Percentiles rank a stretch among this genome's conserved stretches.
Evolutionary conservation across 2,888 invertebrate species (phyloP).

Genomic region (Unio pictorum): DNA sequence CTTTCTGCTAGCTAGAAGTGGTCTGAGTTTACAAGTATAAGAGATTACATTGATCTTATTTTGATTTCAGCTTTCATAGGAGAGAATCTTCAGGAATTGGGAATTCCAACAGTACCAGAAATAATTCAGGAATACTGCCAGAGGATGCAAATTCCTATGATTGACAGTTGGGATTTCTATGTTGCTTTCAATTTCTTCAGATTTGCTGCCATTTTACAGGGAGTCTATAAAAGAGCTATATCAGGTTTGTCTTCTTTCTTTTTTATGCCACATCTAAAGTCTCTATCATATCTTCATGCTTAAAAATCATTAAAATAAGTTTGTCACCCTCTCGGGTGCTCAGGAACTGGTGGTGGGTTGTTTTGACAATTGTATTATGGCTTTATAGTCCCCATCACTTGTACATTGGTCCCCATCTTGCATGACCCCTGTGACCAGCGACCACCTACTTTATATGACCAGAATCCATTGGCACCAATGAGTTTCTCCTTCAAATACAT

Average conservation of each 20-base stretch:
- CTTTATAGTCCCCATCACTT: too few relatives aligned
- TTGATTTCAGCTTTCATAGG: conserved; percentile 37
- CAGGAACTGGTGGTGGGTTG: too few relatives aligned
- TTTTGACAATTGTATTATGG: too few relatives aligned
- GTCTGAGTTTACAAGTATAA: background rate
- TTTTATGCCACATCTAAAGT: too few relatives aligned
- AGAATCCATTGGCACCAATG: too few relatives aligned
- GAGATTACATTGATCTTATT: background rate
- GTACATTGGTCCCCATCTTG: too few relatives aligned
- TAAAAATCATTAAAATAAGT: too few relatives aligned
- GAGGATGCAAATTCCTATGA: conserved; percentile 42
- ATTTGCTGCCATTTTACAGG: conserved; percentile 71
- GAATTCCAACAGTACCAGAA: conserved; percentile 57
- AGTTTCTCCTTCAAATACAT: too few relatives aligned
- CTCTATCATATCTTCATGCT: too few relatives aligned
- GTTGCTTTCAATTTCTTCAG: conserved; percentile 70
- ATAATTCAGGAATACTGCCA: conserved; percentile 52
- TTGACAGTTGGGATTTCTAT: conserved; percentile 68
- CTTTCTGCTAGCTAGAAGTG: background rate
- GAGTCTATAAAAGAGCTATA: conserved; percentile 69
- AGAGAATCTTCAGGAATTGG: conserved; percentile 39
- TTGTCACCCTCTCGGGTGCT: too few relatives aligned
- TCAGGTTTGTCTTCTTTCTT: conserved; percentile 46
- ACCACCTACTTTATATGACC: too few relatives aligned
- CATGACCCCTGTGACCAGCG: too few relatives aligned